A percentile compares a stretch with the other conserved stretches of the same genome.
Evolutionary conservation across 2,797 vertebrate species (phyloP).

Genomic region (Protonibea diacanthus): DNA sequence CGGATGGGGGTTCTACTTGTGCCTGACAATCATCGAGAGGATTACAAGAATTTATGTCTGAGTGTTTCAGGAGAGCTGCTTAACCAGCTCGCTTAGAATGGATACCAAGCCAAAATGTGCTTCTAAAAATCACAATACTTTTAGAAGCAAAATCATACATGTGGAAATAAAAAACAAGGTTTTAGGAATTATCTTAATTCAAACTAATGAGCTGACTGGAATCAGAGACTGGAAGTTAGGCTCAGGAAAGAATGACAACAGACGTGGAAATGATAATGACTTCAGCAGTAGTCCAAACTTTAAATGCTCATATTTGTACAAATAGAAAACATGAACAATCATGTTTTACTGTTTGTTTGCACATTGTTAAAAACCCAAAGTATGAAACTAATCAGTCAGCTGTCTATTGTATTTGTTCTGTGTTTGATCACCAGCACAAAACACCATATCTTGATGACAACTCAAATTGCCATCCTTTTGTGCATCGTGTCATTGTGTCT

Average conservation of each 20-base stretch:
- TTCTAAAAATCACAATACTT: slow-evolving; percentile 6
- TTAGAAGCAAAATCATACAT: neutral
- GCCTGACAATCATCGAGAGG: slow-evolving; percentile 45
- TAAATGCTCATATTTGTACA: slow-evolving; percentile 13
- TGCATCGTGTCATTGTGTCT: neutral
- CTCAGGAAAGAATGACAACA: slow-evolving; percentile 30
- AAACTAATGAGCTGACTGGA: slow-evolving; percentile 47
- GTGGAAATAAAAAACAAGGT: neutral
- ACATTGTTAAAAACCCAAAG: neutral
- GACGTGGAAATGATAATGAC: slow-evolving; percentile 28
- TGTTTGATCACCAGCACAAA: slow-evolving; percentile 14
- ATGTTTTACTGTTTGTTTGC: slow-evolving; percentile 3
- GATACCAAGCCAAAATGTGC: neutral
- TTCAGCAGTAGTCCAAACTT: slow-evolving; percentile 13
- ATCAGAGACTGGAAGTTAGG: slow-evolving; percentile 18
- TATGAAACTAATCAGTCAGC: neutral
- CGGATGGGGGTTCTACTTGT: slow-evolving; percentile 27
- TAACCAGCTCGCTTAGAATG: slow-evolving; percentile 28
- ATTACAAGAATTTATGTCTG: slow-evolving; percentile 59
- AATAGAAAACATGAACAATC: slow-evolving; percentile 18
- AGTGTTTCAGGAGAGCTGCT: slow-evolving; percentile 31
- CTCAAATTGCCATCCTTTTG: slow-evolving; percentile 4
- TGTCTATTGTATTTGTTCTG: neutral
- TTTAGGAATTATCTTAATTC: slow-evolving; percentile 66
- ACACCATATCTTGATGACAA: neutral